Percentiles rank a stretch among this genome's conserved stretches.
Evolutionary conservation across 1,140 invertebrate species (phyloP).

Genomic region (Drosophila bipectinata): DNA sequence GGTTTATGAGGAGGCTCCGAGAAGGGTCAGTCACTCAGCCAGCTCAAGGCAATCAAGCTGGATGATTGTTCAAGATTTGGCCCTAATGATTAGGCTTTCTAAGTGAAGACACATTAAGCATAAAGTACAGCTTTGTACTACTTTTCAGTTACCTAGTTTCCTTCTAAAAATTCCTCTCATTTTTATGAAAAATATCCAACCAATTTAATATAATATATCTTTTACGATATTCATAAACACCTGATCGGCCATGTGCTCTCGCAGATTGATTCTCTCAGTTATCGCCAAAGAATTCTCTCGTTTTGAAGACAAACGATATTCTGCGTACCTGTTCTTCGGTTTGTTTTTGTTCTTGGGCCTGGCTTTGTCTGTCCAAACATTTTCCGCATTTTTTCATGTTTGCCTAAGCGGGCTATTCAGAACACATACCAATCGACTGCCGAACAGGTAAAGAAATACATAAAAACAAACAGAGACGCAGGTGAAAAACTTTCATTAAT

Average conservation of each 20-base stretch:
- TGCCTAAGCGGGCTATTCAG: slow-evolving; percentile 41
- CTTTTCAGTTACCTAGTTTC: neutral
- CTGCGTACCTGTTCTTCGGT: slow-evolving; percentile 59
- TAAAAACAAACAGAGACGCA: slow-evolving; percentile 31
- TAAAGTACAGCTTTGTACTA: neutral
- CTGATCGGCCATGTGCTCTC: slow-evolving; percentile 32
- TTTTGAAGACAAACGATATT: slow-evolving; percentile 49
- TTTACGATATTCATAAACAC: slow-evolving; percentile 56
- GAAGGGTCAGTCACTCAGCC: slow-evolving; percentile 53
- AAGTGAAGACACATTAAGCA: neutral
- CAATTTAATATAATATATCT: neutral
- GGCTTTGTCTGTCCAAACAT: slow-evolving; percentile 73
- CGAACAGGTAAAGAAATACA: slow-evolving; percentile 43
- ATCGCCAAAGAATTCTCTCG: slow-evolving; percentile 1
- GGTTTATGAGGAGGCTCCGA: slow-evolving; percentile 4
- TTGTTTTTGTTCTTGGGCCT: slow-evolving; percentile 43
- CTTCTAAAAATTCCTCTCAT: too few relatives aligned
- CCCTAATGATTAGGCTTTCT: slow-evolving; percentile 53
- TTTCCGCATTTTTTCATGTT: slow-evolving; percentile 77
- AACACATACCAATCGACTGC: slow-evolving; percentile 45
- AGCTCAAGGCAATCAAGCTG: slow-evolving; percentile 70
- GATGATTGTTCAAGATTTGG: slow-evolving; percentile 52
- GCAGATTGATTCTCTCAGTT: slow-evolving; percentile 20
- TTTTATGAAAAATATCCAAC: too few relatives aligned
- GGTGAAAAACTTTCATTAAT: slow-evolving; percentile 70